Evolutionary conservation across 2,888 invertebrate species (phyloP), one percentile per base, ranked within the genome.

Genomic region (Nesidiocoris tenuis): DNA sequence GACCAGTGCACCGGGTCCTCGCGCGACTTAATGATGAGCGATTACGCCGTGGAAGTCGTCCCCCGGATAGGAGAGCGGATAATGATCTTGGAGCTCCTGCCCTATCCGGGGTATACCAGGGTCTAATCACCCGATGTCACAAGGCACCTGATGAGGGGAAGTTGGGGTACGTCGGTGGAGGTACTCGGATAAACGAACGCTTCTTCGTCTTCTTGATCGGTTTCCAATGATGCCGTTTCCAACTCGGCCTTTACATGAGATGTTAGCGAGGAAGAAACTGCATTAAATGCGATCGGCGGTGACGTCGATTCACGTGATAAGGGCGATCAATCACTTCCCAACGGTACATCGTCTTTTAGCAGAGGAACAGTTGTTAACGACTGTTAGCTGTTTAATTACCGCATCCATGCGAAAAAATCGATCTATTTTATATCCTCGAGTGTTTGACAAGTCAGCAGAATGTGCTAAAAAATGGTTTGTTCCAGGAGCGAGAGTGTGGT

Each of bases 21-120:
- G 39, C 39, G 39, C 39, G 59, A 70, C 59, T 18, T 70, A 70
- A 70, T 59, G 70, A 70, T 59, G 70, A 70, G 59, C 70, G 59
- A 70, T 70, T 70, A 70, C 25, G 63, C 63, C 23, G 25, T n/a
- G 23, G 59, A 24, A 22, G 16, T 24, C 59, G 17, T 59, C 24
- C 24, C 18, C 65, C 25, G 16, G n/a, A 12, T 24, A 23, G 67
- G 25, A 59, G 59, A 39, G 5, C 39, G 39, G 39, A 39, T 39
- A 39, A 39, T 39, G 39, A 39, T 39, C 39, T 39, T 39, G 39
- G 39, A 39, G 12, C 39, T 12, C 39, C 39, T n/a, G n/a, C 39
- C 39, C 12, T 3, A 39, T 39, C 39, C 39, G 12, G 39, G 39
- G 12, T 12, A 12, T 39, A 3, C 12, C 39, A 7, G 12, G 12